A percentile compares a stretch with the other conserved stretches of the same genome.
Conservation (phyloP, 2,888 invertebrate genomes). For the Caenorhabditis sulstoni region DNA sequence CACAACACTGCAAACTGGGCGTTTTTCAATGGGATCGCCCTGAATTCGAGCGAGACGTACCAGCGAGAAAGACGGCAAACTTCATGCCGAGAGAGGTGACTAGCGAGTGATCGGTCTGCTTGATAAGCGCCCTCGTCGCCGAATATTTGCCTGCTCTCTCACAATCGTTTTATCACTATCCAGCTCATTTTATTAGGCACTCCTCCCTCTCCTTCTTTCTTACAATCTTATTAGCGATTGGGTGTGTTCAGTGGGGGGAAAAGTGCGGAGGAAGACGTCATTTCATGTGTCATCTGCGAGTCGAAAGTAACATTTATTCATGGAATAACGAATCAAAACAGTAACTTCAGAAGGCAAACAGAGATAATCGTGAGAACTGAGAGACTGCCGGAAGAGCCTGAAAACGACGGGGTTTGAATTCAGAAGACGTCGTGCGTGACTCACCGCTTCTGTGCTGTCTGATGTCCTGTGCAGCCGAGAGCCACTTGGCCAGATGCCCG, state of each 20-base stretch:
- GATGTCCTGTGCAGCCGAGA: constrained; percentile 45
- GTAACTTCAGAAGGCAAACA: neutral
- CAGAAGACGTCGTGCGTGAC: constrained; percentile 1
- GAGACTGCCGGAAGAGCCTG: constrained; percentile 17
- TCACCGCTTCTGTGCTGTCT: constrained; percentile 1
- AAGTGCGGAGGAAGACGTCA: constrained; percentile 44
- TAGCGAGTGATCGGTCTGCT: constrained; percentile 25
- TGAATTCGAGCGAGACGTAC: constrained; percentile 22
- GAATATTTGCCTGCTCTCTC: constrained; percentile 51
- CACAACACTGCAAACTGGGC: constrained; percentile 27
- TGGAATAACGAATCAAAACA: neutral
- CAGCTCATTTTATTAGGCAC: constrained; percentile 58
- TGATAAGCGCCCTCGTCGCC: constrained; percentile 33
- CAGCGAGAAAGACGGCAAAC: constrained; percentile 50
- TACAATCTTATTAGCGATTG: constrained; percentile 58
- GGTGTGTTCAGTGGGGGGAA: constrained; percentile 51
- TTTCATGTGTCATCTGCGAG: constrained; percentile 25
- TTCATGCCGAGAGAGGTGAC: constrained; percentile 53
- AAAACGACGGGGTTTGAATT: neutral
- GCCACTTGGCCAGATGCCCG: constrained; percentile 60
- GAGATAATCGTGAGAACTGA: constrained; percentile 3
- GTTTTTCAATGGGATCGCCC: neutral
- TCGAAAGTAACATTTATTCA: constrained; percentile 7
- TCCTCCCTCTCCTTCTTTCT: constrained; percentile 43
- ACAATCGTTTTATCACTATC: constrained; percentile 53